Conservation (phyloP, 2,888 invertebrate species). For the Melipona bicolor region DNA sequence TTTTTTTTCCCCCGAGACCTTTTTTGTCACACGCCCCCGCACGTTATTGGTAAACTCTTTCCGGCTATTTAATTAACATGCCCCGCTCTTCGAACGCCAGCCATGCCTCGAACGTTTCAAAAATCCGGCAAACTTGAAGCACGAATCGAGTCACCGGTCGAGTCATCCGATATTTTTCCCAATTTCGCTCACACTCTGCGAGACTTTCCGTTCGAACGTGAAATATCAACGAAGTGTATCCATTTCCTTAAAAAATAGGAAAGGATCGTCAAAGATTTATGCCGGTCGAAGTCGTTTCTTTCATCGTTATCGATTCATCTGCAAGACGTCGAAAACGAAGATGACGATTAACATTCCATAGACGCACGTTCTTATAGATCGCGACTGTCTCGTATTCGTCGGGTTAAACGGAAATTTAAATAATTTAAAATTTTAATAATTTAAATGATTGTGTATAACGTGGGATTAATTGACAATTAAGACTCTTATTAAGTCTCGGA, state of each 20-base stretch:
- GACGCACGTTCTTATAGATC: constrained; percentile 12
- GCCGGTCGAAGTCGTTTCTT: constrained; percentile 7
- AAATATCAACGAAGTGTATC: not conserved
- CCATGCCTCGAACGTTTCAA: constrained; percentile 4
- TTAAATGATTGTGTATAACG: constrained; percentile 14
- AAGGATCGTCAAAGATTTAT: constrained; percentile 29
- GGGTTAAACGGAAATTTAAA: constrained; percentile 40
- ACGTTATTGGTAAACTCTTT: constrained; percentile 76
- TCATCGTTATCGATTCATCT: constrained; percentile 9
- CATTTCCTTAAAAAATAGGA: not conserved
- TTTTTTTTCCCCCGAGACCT: constrained; percentile 62
- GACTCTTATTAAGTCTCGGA: not conserved
- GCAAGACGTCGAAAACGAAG: not conserved
- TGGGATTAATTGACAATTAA: not conserved
- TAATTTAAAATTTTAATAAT: constrained; percentile 1
- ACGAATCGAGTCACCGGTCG: not conserved
- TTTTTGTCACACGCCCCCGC: constrained; percentile 63
- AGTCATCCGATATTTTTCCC: not conserved
- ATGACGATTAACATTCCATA: constrained; percentile 41
- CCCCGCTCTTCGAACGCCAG: constrained; percentile 41
- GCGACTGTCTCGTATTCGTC: constrained; percentile 37
- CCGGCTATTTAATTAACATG: constrained; percentile 78
- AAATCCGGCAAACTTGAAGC: constrained; percentile 10
- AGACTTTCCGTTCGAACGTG: not conserved
- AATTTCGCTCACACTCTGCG: not conserved